Evolutionary conservation across 2,797 vertebrate species (phyloP).

Genomic region (Lepilemur septentrionalis): DNA sequence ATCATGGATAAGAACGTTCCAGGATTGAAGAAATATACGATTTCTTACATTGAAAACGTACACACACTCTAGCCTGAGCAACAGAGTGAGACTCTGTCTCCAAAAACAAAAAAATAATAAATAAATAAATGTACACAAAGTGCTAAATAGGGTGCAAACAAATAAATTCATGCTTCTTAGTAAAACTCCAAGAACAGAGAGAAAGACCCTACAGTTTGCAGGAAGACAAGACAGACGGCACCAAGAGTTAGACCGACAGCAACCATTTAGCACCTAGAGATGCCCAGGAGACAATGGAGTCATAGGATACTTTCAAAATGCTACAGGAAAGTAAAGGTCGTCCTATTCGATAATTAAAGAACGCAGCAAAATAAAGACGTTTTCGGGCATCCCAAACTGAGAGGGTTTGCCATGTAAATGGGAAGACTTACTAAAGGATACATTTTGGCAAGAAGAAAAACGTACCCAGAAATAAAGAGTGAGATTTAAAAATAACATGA

Average conservation of each 20-base stretch:
- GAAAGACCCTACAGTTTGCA: neutral
- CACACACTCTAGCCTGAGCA: neutral
- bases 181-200: constrained; percentile 10
- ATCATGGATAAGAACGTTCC: neutral
- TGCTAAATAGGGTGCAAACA: neutral
- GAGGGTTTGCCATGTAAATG: neutral
- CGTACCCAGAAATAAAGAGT: neutral
- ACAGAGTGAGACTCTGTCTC: no score
- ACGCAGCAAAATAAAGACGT: constrained; percentile 16
- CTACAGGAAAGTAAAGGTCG: neutral
- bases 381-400: neutral
- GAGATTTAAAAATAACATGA: neutral
- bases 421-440: constrained; percentile 3
- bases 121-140: neutral
- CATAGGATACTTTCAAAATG: neutral
- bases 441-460: constrained; percentile 26
- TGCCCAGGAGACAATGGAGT: neutral
- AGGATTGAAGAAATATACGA: neutral
- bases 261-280: neutral
- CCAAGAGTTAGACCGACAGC: neutral
- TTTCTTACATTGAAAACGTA: neutral
- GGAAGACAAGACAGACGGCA: neutral
- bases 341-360: constrained; percentile 46
- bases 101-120: no score
- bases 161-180: neutral